Evolutionary conservation across 2,888 invertebrate species (phyloP).

Genomic region (Antheraea assamensis): DNA sequence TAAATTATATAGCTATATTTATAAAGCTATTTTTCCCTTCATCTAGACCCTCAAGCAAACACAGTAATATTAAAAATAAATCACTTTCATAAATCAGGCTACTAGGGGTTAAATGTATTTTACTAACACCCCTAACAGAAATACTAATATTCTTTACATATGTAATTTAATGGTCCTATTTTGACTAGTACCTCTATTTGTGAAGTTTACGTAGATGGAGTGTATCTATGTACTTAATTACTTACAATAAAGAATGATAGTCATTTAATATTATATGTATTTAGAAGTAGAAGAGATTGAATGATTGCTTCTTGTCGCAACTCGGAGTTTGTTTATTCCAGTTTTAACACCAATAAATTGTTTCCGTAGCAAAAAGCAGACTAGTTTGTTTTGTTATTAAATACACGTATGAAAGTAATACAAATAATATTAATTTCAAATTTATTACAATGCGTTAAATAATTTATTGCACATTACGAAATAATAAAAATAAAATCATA

Average conservation of each 20-base stretch:
- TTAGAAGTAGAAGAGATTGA: neutral
- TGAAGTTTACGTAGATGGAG: constrained; percentile 18
- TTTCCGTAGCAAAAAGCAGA: neutral
- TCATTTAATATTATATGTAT: neutral
- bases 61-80: too few species aligned
- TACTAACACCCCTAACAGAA: too few species aligned
- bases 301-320: neutral
- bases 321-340: neutral
- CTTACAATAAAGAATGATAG: neutral
- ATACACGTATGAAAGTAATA: neutral
- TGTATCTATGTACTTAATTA: neutral
- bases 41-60: too few species aligned
- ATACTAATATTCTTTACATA: too few species aligned
- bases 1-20: too few species aligned
- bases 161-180: neutral
- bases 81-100: too few species aligned
- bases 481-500: neutral
- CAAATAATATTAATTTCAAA: neutral
- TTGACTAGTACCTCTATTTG: constrained; percentile 31
- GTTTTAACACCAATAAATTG: neutral
- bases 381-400: too few species aligned
- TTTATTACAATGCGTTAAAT: neutral
- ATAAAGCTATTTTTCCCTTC: too few species aligned
- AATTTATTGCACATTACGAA: neutral
- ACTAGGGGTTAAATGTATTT: too few species aligned